These are phyloP conservation scores for Cyclargus thomasi DNA, from an alignment of 1,140 invertebrate species.

Conservation along the genomic window DNA sequence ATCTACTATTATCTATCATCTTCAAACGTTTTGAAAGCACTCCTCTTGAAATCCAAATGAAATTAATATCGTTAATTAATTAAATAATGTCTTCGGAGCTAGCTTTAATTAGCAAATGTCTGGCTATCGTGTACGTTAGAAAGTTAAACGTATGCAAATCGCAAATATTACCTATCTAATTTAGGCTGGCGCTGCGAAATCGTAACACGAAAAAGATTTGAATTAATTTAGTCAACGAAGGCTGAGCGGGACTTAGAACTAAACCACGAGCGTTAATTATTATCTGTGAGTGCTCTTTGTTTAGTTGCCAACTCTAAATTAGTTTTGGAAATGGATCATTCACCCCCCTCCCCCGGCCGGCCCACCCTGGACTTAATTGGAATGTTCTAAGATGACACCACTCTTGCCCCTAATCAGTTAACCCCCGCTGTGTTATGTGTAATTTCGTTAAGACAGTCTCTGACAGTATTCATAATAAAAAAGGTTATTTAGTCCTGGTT, in stretches of 20 bases:
- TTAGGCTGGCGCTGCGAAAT: neutral
- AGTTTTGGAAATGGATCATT: slow-evolving; percentile 76
- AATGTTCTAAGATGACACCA: slow-evolving; percentile 73
- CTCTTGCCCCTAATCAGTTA: slow-evolving; percentile 71
- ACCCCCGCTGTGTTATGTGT: slow-evolving; percentile 56
- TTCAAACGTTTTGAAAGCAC: no score
- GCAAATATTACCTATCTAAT: neutral
- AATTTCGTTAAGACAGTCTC: neutral
- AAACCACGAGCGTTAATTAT: slow-evolving; percentile 75
- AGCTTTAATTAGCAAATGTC: neutral
- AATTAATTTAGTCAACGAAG: slow-evolving; percentile 63
- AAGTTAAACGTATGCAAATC: neutral
- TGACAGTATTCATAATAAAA: neutral
- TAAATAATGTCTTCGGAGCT: no score
- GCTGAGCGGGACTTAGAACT: slow-evolving; percentile 70
- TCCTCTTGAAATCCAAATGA: no score
- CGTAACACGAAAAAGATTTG: slow-evolving; percentile 47
- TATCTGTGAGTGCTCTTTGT: slow-evolving; percentile 74
- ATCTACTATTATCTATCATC: no score
- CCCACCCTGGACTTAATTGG: slow-evolving; percentile 59
- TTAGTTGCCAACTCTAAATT: slow-evolving; percentile 75
- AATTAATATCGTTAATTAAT: no score
- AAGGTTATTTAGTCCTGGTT: neutral
- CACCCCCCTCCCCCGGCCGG: slow-evolving; percentile 52
- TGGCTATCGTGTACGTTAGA: neutral